Evolutionary conservation across 2,797 vertebrate species (phyloP).

Genomic region (Lithobates sylvaticus): DNA sequence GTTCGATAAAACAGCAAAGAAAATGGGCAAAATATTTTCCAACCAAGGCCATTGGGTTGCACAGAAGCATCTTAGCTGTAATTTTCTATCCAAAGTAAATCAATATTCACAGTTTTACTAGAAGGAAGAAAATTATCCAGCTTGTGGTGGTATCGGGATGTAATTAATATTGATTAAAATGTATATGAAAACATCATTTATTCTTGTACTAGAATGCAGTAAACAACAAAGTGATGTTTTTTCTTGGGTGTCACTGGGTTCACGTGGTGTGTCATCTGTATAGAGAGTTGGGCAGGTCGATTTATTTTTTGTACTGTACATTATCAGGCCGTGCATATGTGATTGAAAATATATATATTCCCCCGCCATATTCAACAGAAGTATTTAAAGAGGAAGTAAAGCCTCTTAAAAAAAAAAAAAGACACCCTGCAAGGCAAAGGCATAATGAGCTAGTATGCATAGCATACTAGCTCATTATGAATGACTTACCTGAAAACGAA

Average conservation of each 20-base stretch:
- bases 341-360: too few species aligned
- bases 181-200: constrained; percentile 1
- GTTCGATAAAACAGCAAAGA: not conserved
- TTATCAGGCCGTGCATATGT: too few species aligned
- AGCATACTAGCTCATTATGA: too few species aligned
- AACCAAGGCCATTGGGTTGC: not conserved
- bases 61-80: not conserved
- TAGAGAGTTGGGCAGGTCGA: not conserved
- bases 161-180: constrained; percentile 1
- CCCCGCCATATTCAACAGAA: too few species aligned
- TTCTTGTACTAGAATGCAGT: not conserved
- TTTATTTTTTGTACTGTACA: too few species aligned
- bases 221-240: not conserved
- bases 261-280: not conserved
- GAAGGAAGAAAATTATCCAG: not conserved
- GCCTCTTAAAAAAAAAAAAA: too few species aligned
- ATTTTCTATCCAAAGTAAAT: not conserved
- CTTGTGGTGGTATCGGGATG: not conserved
- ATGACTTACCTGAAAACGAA: too few species aligned
- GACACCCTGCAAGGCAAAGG: too few species aligned
- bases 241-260: not conserved
- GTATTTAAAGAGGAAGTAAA: too few species aligned
- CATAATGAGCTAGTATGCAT: too few species aligned
- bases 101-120: not conserved
- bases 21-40: not conserved